phyloP scores from a whole-genome alignment of 1,140 invertebrate genomes.

The Bombus ignitus region DNA sequence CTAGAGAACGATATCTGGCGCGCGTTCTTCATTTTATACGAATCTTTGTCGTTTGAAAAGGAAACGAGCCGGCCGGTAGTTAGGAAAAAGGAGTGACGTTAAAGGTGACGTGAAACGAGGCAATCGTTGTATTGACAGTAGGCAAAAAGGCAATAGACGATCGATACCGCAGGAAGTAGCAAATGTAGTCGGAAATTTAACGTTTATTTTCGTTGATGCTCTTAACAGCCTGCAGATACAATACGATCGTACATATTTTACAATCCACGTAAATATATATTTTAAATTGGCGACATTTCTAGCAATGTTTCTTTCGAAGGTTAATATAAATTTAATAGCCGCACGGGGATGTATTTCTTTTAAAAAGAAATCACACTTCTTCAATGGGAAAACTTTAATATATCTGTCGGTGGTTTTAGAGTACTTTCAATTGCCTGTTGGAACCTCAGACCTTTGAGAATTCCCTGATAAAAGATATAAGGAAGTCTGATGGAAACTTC shows the following conservation, averaged over 20 bases:
- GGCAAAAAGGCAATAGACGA: slow-evolving; percentile 15
- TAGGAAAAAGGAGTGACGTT: not conserved
- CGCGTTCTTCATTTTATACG: not conserved
- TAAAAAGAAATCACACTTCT: not conserved
- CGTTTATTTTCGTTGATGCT: not conserved
- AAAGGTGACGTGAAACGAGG: slow-evolving; percentile 17
- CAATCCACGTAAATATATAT: not conserved
- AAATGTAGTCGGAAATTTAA: slow-evolving; percentile 24
- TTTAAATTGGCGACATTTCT: not conserved
- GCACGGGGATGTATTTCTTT: no score
- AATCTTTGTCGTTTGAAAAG: not conserved
- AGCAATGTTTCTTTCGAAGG: not conserved
- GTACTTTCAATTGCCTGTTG: not conserved
- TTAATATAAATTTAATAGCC: not conserved
- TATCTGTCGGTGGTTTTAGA: not conserved
- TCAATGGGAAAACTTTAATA: not conserved
- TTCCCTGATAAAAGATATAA: not conserved
- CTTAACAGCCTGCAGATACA: not conserved
- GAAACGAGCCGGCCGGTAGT: not conserved
- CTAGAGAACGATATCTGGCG: no score
- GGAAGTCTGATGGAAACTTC: no score
- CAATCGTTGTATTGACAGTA: not conserved
- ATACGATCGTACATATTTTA: not conserved
- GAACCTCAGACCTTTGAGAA: not conserved
- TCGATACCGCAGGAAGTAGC: not conserved